Evolutionary conservation across 2,888 invertebrate genomes (phyloP).

Genomic region (Drosophila vallismaia): DNA sequence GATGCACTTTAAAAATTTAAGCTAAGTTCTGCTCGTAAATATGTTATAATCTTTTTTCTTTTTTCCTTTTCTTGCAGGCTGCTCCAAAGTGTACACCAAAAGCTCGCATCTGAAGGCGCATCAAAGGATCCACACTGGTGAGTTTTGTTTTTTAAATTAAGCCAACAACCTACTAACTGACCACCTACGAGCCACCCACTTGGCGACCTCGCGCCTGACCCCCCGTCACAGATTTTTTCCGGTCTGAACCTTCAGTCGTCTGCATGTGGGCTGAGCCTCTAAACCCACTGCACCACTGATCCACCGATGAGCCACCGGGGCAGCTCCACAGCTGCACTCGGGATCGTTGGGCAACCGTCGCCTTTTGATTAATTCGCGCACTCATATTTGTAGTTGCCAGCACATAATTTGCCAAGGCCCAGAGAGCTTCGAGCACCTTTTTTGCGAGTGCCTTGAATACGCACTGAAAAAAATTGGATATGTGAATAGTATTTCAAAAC

Average conservation of each 20-base stretch:
- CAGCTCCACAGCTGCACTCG: conserved; percentile 60
- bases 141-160: conserved; percentile 63
- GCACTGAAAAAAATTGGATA: conserved; percentile 9
- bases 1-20: conserved; percentile 9
- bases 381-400: conserved; percentile 79
- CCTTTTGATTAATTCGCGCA: conserved; percentile 76
- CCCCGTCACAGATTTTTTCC: conserved; percentile 43
- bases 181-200: conserved; percentile 22
- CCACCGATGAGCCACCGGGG: conserved; percentile 50
- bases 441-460: conserved; percentile 29
- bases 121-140: conserved; percentile 98
- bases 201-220: conserved; percentile 14
- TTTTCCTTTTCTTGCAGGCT: conserved; percentile 85
- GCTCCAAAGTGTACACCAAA: conserved; percentile 98
- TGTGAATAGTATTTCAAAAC: neutral
- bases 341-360: conserved; percentile 62
- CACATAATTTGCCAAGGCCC: conserved; percentile 74
- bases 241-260: conserved; percentile 41
- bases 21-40: neutral
- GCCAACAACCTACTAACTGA: conserved; percentile 42
- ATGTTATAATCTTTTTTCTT: neutral
- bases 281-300: conserved; percentile 11
- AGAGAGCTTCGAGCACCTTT: conserved; percentile 66
- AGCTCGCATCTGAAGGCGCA: conserved; percentile 99
- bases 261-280: conserved; percentile 61